These are phyloP conservation scores for Carabus problematicus DNA, from an alignment of 2,888 invertebrate species.

Conservation along the genomic window DNA sequence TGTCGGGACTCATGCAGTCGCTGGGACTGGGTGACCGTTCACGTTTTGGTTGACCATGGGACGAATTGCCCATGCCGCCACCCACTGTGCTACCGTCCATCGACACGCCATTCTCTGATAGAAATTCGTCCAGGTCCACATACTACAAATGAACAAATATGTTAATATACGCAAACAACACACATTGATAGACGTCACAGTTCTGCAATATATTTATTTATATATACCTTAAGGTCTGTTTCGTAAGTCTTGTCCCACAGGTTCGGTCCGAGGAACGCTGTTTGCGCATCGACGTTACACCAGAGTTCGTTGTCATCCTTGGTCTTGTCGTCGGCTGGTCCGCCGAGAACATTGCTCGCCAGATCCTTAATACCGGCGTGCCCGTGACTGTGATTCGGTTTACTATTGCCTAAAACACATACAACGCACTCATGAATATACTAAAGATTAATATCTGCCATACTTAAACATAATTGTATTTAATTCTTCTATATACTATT, in stretches of 20 bases:
- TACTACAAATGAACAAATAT: not conserved
- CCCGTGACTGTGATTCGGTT: constrained; percentile 59
- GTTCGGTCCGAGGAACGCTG: constrained; percentile 95
- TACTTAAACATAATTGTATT: not conserved
- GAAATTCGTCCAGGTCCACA: constrained; percentile 93
- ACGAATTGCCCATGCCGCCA: constrained; percentile 63
- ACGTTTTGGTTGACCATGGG: constrained; percentile 77
- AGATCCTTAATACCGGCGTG: constrained; percentile 60
- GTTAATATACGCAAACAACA: too few relatives aligned
- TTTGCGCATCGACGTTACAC: constrained; percentile 87
- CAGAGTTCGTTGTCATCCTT: constrained; percentile 87
- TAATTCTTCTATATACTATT: too few relatives aligned
- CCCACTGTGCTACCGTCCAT: constrained; percentile 77
- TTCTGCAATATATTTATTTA: constrained; percentile 9
- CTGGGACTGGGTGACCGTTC: constrained; percentile 88
- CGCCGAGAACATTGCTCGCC: constrained; percentile 60
- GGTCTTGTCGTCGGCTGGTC: constrained; percentile 69
- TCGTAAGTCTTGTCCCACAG: constrained; percentile 96
- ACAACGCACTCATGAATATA: too few relatives aligned
- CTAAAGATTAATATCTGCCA: not conserved
- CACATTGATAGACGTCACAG: not conserved
- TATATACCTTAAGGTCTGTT: constrained; percentile 88
- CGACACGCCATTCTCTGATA: constrained; percentile 93
- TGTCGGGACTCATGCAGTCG: constrained; percentile 89
- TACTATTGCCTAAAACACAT: constrained; percentile 56